phyloP scores from a whole-genome alignment of 2,113 vertebrate species.

The Oreochromis spilurus region DNA sequence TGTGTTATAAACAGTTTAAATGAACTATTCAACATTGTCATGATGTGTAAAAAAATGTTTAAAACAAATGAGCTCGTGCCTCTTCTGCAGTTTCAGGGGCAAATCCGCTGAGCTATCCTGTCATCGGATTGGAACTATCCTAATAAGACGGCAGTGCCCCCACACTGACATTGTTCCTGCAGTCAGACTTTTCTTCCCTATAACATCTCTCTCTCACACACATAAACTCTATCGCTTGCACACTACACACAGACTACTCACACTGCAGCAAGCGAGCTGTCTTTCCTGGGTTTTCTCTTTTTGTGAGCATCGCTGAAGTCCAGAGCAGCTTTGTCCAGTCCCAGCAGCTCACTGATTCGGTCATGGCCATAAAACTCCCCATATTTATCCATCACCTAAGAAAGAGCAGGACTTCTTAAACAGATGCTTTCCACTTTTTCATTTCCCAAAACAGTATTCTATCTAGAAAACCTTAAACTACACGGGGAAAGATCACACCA shows the following conservation, averaged over 20 bases:
- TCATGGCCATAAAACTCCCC: slow-evolving; percentile 95
- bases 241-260: slow-evolving; percentile 66
- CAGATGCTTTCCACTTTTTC: background rate
- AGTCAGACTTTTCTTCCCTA: background rate
- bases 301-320: slow-evolving; percentile 93
- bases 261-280: slow-evolving; percentile 90
- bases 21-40: background rate
- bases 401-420: background rate
- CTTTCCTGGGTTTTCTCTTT: slow-evolving; percentile 92
- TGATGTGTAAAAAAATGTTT: accelerated
- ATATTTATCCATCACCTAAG: slow-evolving; percentile 97
- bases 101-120: background rate
- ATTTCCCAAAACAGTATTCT: background rate
- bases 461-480: background rate
- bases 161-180: background rate
- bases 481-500: background rate
- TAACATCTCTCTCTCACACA: background rate
- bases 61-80: background rate
- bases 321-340: slow-evolving; percentile 93
- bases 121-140: background rate
- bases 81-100: background rate
- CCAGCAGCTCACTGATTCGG: slow-evolving; percentile 91
- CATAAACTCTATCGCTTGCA: background rate
- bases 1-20: background rate
- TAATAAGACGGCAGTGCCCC: background rate